phyloP scores from a whole-genome alignment of 1,140 invertebrate species.

The Cherax destructor region DNA sequence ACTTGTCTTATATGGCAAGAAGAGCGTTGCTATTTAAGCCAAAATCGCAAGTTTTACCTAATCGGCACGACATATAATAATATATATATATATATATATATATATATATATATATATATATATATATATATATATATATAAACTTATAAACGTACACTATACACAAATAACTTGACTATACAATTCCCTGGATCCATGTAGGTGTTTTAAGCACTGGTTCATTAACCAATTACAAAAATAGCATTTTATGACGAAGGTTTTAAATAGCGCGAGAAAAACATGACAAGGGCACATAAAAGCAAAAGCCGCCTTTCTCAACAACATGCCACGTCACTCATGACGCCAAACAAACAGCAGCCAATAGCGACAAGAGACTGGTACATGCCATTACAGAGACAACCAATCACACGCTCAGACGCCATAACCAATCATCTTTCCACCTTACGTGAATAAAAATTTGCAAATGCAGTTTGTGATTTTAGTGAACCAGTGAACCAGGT shows the following conservation, averaged over 20 bases:
- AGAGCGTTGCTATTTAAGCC: too few species aligned
- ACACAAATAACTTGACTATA: too few species aligned
- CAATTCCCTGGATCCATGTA: background rate
- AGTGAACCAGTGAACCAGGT: background rate
- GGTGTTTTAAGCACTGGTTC: background rate
- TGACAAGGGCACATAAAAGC: background rate
- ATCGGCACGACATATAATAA: too few species aligned
- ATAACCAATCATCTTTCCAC: background rate
- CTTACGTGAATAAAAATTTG: background rate
- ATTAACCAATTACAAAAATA: background rate
- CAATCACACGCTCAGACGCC: background rate
- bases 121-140: background rate
- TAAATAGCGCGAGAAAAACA: background rate
- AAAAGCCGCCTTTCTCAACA: background rate
- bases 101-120: constrained; percentile 15
- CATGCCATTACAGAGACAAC: background rate
- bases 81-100: background rate
- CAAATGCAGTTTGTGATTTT: background rate
- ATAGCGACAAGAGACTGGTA: background rate
- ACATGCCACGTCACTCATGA: background rate
- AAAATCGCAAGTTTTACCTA: too few species aligned
- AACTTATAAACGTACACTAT: too few species aligned
- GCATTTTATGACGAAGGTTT: background rate
- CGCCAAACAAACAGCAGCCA: background rate
- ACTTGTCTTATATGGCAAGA: too few species aligned